phyloP scores from a whole-genome alignment of 1,140 invertebrate genomes.

The Dendroctonus valens region DNA sequence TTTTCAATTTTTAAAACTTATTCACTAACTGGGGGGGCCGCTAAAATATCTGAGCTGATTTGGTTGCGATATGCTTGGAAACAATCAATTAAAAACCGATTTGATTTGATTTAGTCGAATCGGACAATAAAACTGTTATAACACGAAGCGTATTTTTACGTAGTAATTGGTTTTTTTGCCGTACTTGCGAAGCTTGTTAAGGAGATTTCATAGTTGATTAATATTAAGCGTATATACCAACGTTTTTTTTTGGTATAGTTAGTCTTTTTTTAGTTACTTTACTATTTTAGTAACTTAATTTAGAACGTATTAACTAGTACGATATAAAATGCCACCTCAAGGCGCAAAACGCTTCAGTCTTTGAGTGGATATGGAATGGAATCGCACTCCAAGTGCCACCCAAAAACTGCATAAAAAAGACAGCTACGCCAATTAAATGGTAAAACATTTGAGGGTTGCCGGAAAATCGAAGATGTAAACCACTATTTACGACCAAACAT shows the following conservation, averaged over 20 bases:
- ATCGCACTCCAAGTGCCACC: background rate
- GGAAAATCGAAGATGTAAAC: too few relatives aligned
- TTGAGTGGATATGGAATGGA: background rate
- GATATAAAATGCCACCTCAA: slow-evolving; percentile 2
- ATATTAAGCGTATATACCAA: slow-evolving; percentile 36
- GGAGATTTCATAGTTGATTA: slow-evolving; percentile 14
- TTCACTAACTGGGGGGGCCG: too few relatives aligned
- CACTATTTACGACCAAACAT: too few relatives aligned
- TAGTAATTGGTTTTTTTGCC: slow-evolving; percentile 6
- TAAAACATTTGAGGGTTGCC: background rate
- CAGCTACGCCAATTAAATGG: slow-evolving; percentile 1
- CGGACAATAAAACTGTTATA: too few relatives aligned
- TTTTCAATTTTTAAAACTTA: too few relatives aligned
- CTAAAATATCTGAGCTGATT: too few relatives aligned
- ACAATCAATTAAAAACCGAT: too few relatives aligned
- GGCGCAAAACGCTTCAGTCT: background rate
- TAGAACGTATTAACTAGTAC: slow-evolving; percentile 15
- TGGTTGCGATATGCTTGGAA: too few relatives aligned
- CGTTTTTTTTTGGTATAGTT: slow-evolving; percentile 33
- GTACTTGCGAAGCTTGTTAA: slow-evolving; percentile 25
- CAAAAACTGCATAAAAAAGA: slow-evolving; percentile 1
- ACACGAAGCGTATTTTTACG: too few relatives aligned
- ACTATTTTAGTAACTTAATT: slow-evolving; percentile 28
- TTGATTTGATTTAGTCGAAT: too few relatives aligned
- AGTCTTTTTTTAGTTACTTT: slow-evolving; percentile 33